Evolutionary conservation across 2,113 vertebrate species (phyloP), one percentile per base, ranked within the genome.

Genomic region (Ictalurus furcatus): DNA sequence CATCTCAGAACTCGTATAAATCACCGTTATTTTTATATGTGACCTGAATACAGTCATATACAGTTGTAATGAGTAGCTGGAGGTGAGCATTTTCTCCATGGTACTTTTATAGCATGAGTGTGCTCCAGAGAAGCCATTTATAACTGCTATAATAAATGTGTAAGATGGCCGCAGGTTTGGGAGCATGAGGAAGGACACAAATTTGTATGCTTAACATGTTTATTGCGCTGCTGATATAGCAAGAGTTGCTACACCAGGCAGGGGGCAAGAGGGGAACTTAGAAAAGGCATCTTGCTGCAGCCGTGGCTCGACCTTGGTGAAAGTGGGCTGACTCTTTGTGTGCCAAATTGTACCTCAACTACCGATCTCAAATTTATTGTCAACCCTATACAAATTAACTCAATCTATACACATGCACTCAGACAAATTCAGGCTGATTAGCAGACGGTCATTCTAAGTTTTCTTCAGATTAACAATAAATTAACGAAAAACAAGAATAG

Each of bases 21-120:
- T 88, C 91, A 80, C 67, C 87, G 85, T 88, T 86, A 92, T 94
- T 92, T 83, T 94, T 90, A 92, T 74, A 56, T 84, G 69, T 48
- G 85, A 84, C 52, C 59, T 84, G 83, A 81, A 89, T 86, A 63
- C 73, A 88, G 87, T 65, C 78, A 23, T 80, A 69, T 17, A 34
- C n/a, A 90, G 71, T 82, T 87, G 65, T 82, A 89, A 87, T 67
- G 63, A 40, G 59, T 80, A 52, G 87, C 84, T 78, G 34, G 56
- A 79, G 86, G 85, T 84, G 30, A 48, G 37, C 44, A 81, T 87
- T 90, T 74, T 25, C 40, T 85, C 73, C 44, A 56, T 59, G 37
- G 37, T 30, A 28, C 54, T 74, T 88, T 88, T 40, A 84, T 83
- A 37, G 80, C 52, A 58, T 11, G 34, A 73, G 80, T 44, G 40